Evolutionary conservation across 2,888 invertebrate genomes (phyloP).

Genomic region (Epinotia nisella): DNA sequence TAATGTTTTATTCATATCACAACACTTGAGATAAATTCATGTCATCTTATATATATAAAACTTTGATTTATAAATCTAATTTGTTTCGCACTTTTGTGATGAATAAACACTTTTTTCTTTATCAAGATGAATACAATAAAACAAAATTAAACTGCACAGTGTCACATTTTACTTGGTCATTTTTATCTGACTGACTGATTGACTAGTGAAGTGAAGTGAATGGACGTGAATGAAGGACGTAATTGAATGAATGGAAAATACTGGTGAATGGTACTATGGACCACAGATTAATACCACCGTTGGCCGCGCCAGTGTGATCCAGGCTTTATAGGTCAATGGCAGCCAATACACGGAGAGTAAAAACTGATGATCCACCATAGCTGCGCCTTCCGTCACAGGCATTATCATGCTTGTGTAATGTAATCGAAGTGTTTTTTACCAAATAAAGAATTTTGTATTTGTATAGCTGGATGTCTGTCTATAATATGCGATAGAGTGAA

Average conservation of each 20-base stretch:
- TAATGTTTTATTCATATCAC: constrained; percentile 30
- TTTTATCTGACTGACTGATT: constrained; percentile 13
- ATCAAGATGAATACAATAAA: constrained; percentile 7
- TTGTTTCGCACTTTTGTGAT: constrained; percentile 4
- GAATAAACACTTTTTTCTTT: constrained; percentile 18
- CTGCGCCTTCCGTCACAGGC: too few species aligned
- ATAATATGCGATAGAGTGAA: too few species aligned
- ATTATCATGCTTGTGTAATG: too few species aligned
- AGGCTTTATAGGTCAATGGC: too few species aligned
- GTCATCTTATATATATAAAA: constrained; percentile 4
- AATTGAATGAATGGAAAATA: constrained; percentile 1
- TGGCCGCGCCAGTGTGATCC: too few species aligned
- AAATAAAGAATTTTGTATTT: too few species aligned
- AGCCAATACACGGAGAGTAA: too few species aligned
- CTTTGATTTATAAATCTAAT: neutral
- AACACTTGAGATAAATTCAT: constrained; percentile 17
- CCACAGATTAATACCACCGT: too few species aligned
- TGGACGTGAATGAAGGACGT: neutral
- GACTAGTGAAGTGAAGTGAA: neutral
- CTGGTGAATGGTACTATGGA: neutral
- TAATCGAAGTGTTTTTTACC: too few species aligned
- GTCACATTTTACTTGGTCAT: constrained; percentile 20
- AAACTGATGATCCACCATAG: too few species aligned
- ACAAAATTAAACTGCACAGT: constrained; percentile 16
- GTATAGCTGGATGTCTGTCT: too few species aligned